Conservation (phyloP, 1,140 invertebrate species). For the Agraylea sexmaculata region DNA sequence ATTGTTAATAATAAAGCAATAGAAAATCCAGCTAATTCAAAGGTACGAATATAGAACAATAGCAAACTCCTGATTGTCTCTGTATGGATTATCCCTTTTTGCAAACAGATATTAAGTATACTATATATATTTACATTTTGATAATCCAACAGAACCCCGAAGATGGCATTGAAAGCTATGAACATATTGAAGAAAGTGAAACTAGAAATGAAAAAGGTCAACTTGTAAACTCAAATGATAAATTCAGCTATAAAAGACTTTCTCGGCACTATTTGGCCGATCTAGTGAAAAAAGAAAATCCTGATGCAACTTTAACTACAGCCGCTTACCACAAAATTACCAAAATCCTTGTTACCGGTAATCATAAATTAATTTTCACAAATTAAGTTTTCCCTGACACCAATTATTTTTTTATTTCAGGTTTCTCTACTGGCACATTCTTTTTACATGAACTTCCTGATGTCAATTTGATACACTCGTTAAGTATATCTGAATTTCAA, state of each 20-base stretch:
- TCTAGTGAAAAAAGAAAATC: slow-evolving; percentile 48
- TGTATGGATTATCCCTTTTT: slow-evolving; percentile 3
- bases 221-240: slow-evolving; percentile 23
- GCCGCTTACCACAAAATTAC: slow-evolving; percentile 68
- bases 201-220: slow-evolving; percentile 20
- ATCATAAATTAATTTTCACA: slow-evolving; percentile 1
- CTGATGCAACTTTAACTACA: slow-evolving; percentile 53
- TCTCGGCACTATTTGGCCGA: slow-evolving; percentile 61
- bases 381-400: background rate
- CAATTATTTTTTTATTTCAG: slow-evolving; percentile 11
- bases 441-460: slow-evolving; percentile 88
- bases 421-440: slow-evolving; percentile 45
- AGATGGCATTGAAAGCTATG: slow-evolving; percentile 21
- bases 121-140: no score
- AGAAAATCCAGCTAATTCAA: slow-evolving; percentile 42
- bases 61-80: slow-evolving; percentile 20
- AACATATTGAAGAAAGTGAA: slow-evolving; percentile 16
- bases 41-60: slow-evolving; percentile 24
- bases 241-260: slow-evolving; percentile 55
- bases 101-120: no score
- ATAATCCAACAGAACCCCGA: slow-evolving; percentile 18
- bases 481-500: slow-evolving; percentile 70
- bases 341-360: slow-evolving; percentile 65
- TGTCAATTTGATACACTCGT: slow-evolving; percentile 81
- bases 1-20: slow-evolving; percentile 33